Conservation (phyloP, 2,797 vertebrate genomes). For the Otolemur crassicaudatus region DNA sequence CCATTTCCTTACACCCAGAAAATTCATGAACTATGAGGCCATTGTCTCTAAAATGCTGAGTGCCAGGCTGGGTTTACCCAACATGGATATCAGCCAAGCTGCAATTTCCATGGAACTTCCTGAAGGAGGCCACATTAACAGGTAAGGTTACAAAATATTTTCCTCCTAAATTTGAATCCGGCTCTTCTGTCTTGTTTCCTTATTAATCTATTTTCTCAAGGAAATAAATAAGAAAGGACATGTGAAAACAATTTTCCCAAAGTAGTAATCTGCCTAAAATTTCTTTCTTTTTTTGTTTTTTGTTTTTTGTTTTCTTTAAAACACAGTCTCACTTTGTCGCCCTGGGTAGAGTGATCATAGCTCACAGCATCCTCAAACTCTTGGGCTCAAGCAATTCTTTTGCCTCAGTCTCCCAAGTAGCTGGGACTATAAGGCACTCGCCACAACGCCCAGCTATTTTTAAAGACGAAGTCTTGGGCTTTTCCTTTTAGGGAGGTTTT, state of each 20-base stretch:
- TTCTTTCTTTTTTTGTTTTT: background rate
- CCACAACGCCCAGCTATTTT: no score
- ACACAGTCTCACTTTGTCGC: no score
- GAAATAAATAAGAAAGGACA: constrained; percentile 5
- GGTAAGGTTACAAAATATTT: background rate
- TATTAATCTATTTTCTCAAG: constrained; percentile 19
- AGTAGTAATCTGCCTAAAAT: background rate
- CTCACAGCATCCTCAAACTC: no score
- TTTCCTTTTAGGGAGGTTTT: no score
- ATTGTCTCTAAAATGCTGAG: background rate
- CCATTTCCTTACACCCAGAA: background rate
- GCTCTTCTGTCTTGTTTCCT: constrained; percentile 3
- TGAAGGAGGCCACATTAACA: background rate
- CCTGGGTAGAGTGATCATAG: no score
- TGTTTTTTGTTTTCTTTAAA: no score
- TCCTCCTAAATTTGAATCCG: background rate
- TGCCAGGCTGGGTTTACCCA: background rate
- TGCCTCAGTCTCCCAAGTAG: no score
- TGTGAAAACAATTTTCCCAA: background rate
- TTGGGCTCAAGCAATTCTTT: no score
- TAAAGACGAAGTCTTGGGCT: no score
- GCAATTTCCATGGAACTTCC: background rate
- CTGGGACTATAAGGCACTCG: no score
- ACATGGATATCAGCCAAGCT: background rate
- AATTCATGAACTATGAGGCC: background rate